These are phyloP conservation scores for Typhlomys cinereus DNA, from an alignment of 2,113 vertebrate genomes.

Conservation along the genomic window DNA sequence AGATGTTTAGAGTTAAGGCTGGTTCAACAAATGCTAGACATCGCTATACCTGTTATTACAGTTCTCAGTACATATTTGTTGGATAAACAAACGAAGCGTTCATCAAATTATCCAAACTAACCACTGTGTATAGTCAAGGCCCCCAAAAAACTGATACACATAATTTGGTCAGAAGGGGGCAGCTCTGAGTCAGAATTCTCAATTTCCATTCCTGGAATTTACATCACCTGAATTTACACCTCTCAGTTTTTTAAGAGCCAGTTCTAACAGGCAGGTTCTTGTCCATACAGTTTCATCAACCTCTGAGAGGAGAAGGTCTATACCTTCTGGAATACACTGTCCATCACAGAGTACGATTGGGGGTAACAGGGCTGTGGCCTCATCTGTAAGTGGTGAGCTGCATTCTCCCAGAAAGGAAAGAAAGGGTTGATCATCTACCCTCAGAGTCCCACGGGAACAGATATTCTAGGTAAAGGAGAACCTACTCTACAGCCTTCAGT, in stretches of 20 bases:
- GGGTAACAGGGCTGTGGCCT: neutral
- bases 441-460: neutral
- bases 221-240: neutral
- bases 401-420: neutral
- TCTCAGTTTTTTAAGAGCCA: neutral
- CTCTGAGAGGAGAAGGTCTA: neutral
- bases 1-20: neutral
- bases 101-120: neutral
- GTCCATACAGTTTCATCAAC: neutral
- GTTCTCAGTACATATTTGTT: neutral
- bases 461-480: neutral
- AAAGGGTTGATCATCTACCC: neutral
- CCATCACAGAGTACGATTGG: neutral
- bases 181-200: conserved; percentile 46
- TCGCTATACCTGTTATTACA: neutral
- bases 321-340: neutral
- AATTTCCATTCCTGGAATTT: neutral
- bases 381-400: neutral
- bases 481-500: neutral
- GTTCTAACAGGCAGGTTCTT: neutral
- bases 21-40: neutral
- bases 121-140: neutral
- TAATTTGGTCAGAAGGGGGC: conserved; percentile 63
- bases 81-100: neutral
- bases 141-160: neutral